Evolutionary conservation across 2,888 invertebrate species (phyloP).

Genomic region (Scaptodrosophila latifasciaeformis): DNA sequence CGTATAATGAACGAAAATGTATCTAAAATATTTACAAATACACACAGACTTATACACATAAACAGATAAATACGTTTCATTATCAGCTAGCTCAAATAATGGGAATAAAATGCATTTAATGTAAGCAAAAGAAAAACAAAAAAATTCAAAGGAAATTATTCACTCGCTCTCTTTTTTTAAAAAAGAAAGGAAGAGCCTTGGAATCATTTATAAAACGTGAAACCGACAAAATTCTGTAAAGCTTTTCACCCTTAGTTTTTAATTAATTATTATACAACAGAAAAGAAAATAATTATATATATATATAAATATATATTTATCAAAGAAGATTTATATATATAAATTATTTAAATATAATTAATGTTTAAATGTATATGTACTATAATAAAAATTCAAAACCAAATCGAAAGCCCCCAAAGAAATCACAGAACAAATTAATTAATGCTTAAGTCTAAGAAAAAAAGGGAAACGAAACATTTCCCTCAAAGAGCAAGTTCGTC

Average conservation of each 20-base stretch:
- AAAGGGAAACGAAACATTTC: slow-evolving; percentile 12
- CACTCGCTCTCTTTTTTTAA: slow-evolving; percentile 2
- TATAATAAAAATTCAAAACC: slow-evolving; percentile 2
- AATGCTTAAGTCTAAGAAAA: slow-evolving; percentile 4
- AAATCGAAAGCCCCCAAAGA: too few relatives aligned
- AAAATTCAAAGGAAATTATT: slow-evolving; percentile 5
- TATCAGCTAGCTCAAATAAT: slow-evolving; percentile 52
- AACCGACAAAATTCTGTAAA: slow-evolving; percentile 46
- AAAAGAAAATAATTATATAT: too few relatives aligned
- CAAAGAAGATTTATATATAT: slow-evolving; percentile 28
- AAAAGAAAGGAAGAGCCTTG: not conserved
- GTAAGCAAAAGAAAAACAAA: slow-evolving; percentile 1
- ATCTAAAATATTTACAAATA: slow-evolving; percentile 50
- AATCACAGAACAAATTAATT: too few relatives aligned
- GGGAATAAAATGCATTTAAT: slow-evolving; percentile 43
- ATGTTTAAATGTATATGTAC: slow-evolving; percentile 39
- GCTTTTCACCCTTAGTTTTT: slow-evolving; percentile 54
- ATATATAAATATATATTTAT: slow-evolving; percentile 28
- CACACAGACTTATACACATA: slow-evolving; percentile 23
- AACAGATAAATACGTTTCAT: slow-evolving; percentile 14
- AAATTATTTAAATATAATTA: slow-evolving; percentile 31
- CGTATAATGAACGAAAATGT: slow-evolving; percentile 41
- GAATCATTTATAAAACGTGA: not conserved
- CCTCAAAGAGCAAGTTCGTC: slow-evolving; percentile 36
- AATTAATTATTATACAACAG: slow-evolving; percentile 25